Evolutionary conservation across 2,113 vertebrate genomes (phyloP).

Genomic region (Saccopteryx leptura): DNA sequence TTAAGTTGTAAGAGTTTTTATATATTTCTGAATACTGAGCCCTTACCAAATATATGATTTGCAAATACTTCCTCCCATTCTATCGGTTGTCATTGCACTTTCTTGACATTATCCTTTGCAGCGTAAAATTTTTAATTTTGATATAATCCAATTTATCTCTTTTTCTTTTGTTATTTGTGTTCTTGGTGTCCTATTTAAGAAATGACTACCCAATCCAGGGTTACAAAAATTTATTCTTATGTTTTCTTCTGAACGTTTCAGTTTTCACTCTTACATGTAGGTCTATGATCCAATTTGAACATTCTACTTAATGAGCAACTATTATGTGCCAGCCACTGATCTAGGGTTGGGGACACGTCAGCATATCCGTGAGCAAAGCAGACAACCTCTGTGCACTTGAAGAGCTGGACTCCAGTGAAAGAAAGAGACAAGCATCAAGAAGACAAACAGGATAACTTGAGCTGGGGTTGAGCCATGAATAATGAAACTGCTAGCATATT

Average conservation of each 20-base stretch:
- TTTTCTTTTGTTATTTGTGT: neutral
- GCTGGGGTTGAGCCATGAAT: neutral
- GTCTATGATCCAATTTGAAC: neutral
- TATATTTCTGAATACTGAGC: neutral
- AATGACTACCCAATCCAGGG: neutral
- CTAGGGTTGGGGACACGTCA: too few species aligned
- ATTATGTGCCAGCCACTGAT: neutral
- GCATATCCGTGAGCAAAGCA: neutral
- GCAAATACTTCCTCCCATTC: constrained; percentile 25
- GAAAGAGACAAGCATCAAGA: neutral
- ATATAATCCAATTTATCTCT: neutral
- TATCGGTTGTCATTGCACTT: neutral
- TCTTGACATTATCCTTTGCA: neutral
- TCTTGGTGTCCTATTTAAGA: neutral
- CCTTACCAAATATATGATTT: neutral
- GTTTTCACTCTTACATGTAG: neutral
- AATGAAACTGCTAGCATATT: neutral
- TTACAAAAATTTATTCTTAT: neutral
- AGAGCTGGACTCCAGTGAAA: neutral
- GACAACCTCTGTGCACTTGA: too few species aligned
- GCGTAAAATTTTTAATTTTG: neutral
- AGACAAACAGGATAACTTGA: neutral
- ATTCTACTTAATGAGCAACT: neutral
- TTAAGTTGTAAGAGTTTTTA: neutral
- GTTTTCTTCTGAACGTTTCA: neutral